A percentile compares a stretch with the other conserved stretches of the same genome.
Conservation (phyloP, 2,888 invertebrate genomes). For the Pheosia gnoma region DNA sequence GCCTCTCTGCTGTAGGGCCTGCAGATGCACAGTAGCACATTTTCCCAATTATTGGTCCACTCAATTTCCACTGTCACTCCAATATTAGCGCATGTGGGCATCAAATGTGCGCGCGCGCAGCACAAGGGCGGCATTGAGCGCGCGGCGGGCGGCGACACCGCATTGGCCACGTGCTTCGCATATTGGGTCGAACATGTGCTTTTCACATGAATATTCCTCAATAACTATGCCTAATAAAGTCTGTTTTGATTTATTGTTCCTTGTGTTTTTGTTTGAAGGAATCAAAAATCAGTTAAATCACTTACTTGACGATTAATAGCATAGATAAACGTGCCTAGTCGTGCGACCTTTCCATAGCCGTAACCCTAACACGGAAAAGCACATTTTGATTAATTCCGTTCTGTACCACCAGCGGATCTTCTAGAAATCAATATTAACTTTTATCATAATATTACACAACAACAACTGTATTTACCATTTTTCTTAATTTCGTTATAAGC, state of each 20-base stretch:
- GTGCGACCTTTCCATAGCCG: too few species aligned
- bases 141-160: constrained; percentile 48
- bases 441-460: too few species aligned
- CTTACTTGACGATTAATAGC: too few species aligned
- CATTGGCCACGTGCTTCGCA: constrained; percentile 70
- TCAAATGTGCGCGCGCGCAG: constrained; percentile 63
- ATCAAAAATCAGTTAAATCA: too few species aligned
- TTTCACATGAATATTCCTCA: constrained; percentile 10
- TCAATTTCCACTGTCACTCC: constrained; percentile 1
- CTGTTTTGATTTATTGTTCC: constrained; percentile 36
- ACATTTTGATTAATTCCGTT: too few species aligned
- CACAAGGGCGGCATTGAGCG: constrained; percentile 73
- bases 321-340: too few species aligned
- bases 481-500: too few species aligned
- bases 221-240: constrained; percentile 32
- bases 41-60: not conserved
- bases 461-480: too few species aligned
- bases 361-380: too few species aligned
- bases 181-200: constrained; percentile 59
- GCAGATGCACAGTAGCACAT: not conserved
- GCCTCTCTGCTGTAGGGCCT: too few species aligned
- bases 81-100: constrained; percentile 57
- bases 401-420: too few species aligned
- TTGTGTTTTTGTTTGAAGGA: constrained; percentile 17
- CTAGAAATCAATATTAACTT: too few species aligned